Conservation (phyloP, 2,797 vertebrate genomes). For the Echiichthys vipera region DNA sequence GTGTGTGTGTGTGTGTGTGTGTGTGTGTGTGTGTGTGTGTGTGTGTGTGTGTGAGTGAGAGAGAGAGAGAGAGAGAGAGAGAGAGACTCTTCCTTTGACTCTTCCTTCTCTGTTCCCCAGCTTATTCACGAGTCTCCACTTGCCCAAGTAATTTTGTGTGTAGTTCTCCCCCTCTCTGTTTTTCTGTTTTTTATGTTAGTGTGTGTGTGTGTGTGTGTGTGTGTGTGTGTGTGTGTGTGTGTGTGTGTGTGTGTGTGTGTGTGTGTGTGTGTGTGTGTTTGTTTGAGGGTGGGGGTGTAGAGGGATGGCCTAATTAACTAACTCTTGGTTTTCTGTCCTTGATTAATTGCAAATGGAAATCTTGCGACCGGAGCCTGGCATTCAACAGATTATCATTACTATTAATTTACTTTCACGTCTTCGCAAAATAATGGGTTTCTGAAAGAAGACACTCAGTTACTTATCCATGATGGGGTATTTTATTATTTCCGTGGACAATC, state of each 20-base stretch:
- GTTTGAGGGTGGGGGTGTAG: not conserved
- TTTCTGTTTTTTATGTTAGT: too few species aligned
- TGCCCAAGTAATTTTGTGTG: conserved; percentile 1
- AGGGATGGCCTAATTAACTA: conserved; percentile 55
- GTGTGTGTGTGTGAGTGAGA: not conserved
- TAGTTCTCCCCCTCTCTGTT: not conserved
- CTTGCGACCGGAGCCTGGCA: conserved; percentile 38
- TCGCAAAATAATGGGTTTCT: conserved; percentile 7
- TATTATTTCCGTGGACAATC: not conserved
- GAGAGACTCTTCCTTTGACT: conserved; percentile 1
- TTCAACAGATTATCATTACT: conserved; percentile 72
- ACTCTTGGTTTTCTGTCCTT: conserved; percentile 51
- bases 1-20: conserved; percentile 1
- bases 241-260: not conserved
- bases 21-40: conserved; percentile 4
- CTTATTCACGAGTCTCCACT: conserved; percentile 6
- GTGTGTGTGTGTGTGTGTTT: not conserved
- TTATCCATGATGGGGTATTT: not conserved
- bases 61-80: not conserved
- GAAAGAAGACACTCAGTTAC: conserved; percentile 7
- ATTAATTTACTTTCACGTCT: conserved; percentile 42
- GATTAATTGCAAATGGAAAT: conserved; percentile 64
- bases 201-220: not conserved
- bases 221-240: not conserved
- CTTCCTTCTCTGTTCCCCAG: not conserved